These are phyloP conservation scores for Goniozus legneri DNA, from an alignment of 1,140 invertebrate species.

Conservation along the genomic window DNA sequence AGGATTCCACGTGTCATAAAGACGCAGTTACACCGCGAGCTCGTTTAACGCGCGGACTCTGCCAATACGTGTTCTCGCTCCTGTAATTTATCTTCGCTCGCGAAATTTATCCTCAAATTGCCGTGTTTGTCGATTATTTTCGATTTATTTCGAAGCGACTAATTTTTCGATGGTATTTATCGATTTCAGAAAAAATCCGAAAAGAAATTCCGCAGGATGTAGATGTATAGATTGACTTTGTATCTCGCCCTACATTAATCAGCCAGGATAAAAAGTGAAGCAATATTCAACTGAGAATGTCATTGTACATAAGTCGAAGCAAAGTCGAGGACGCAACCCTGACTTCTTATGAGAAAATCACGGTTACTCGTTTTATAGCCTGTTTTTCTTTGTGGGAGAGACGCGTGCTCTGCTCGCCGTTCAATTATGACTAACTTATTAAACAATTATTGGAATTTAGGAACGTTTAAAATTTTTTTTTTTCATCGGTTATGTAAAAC, in stretches of 20 bases:
- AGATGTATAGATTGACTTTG: no score
- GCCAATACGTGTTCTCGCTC: neutral
- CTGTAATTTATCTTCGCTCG: neutral
- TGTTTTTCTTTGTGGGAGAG: neutral
- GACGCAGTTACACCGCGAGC: neutral
- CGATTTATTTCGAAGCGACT: neutral
- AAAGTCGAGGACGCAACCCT: slow-evolving; percentile 27
- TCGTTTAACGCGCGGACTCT: neutral
- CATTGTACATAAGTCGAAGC: slow-evolving; percentile 2
- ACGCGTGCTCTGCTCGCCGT: no score
- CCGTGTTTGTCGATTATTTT: no score
- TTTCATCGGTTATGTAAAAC: neutral
- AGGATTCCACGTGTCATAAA: neutral
- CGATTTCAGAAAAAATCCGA: neutral
- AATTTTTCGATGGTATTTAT: neutral
- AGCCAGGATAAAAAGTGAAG: no score
- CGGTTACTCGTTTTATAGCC: neutral
- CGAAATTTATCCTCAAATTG: neutral
- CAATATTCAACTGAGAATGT: neutral
- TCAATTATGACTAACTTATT: no score
- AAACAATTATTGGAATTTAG: neutral
- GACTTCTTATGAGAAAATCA: slow-evolving; percentile 20
- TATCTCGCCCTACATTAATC: no score
- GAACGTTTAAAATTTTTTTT: neutral
- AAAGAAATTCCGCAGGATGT: no score